Conservation (phyloP, 1,140 invertebrate genomes). For the Brachionus calyciflorus region DNA sequence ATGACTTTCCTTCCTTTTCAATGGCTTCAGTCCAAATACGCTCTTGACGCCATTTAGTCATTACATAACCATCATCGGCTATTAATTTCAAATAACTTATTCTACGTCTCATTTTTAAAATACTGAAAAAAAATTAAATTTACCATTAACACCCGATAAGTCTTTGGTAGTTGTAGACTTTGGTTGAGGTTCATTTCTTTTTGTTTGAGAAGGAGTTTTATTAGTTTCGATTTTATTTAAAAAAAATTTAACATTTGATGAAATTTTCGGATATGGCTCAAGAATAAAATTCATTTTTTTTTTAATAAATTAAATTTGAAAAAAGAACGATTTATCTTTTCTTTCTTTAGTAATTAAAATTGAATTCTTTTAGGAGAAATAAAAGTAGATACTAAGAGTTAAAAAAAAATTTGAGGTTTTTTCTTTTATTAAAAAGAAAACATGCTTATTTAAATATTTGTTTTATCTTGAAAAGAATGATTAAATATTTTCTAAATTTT, state of each 20-base stretch:
- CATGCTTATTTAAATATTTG: too few species aligned
- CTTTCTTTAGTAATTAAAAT: background rate
- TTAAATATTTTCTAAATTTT: background rate
- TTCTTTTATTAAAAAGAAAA: too few species aligned
- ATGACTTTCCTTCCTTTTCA: conserved; percentile 7
- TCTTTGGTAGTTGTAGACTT: background rate
- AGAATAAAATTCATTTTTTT: conserved; percentile 3
- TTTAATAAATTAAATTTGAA: too few species aligned
- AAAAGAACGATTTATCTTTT: too few species aligned
- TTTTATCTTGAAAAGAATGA: too few species aligned
- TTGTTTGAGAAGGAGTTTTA: background rate
- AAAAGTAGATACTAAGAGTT: too few species aligned
- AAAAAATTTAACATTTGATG: conserved; percentile 10
- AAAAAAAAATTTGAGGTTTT: background rate
- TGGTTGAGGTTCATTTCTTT: background rate
- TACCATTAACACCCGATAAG: background rate
- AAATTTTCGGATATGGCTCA: conserved; percentile 10
- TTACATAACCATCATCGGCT: conserved; percentile 36
- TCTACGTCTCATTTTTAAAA: too few species aligned
- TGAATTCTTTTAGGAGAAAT: background rate
- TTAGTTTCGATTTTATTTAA: background rate
- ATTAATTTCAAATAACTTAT: too few species aligned
- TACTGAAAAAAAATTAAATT: too few species aligned
- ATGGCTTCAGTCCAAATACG: conserved; percentile 34
- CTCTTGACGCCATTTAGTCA: conserved; percentile 45